phyloP scores from a whole-genome alignment of 1,140 invertebrate genomes.

The Lasaia peninsularis region DNA sequence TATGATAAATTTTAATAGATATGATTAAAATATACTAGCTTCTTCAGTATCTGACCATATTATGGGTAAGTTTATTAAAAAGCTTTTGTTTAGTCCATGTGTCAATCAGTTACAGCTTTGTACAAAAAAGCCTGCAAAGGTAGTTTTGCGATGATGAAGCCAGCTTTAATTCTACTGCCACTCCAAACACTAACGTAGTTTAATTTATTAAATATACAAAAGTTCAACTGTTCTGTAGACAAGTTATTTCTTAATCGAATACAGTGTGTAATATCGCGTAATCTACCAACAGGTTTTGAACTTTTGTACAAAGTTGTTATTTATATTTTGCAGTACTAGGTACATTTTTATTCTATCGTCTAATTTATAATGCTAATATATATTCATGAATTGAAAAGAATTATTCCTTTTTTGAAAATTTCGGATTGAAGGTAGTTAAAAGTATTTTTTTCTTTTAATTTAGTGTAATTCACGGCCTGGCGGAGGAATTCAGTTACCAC shows the following conservation, averaged over 20 bases:
- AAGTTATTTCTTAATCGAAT: background rate
- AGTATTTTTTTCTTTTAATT: constrained; percentile 43
- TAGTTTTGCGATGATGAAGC: constrained; percentile 36
- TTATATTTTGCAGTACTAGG: background rate
- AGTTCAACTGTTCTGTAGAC: constrained; percentile 36
- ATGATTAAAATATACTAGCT: constrained; percentile 31
- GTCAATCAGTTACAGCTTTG: constrained; percentile 47
- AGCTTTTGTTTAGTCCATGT: constrained; percentile 1
- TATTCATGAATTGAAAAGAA: too few relatives aligned
- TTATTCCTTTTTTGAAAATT: background rate
- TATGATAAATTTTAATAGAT: constrained; percentile 26
- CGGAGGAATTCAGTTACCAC: constrained; percentile 34
- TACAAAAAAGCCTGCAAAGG: constrained; percentile 48
- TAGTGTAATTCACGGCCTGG: constrained; percentile 51
- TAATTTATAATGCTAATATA: too few relatives aligned
- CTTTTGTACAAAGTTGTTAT: constrained; percentile 60
- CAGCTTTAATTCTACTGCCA: constrained; percentile 38
- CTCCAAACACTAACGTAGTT: constrained; percentile 13
- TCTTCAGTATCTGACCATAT: constrained; percentile 17
- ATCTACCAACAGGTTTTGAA: constrained; percentile 39
- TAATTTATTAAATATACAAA: constrained; percentile 21
- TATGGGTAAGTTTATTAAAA: constrained; percentile 33
- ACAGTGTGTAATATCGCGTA: background rate
- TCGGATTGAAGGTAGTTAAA: constrained; percentile 9
- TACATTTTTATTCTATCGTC: too few relatives aligned